Base-by-base conservation (phyloP, 2,113 vertebrate species). In the Stictonetta naevosa region DNA sequence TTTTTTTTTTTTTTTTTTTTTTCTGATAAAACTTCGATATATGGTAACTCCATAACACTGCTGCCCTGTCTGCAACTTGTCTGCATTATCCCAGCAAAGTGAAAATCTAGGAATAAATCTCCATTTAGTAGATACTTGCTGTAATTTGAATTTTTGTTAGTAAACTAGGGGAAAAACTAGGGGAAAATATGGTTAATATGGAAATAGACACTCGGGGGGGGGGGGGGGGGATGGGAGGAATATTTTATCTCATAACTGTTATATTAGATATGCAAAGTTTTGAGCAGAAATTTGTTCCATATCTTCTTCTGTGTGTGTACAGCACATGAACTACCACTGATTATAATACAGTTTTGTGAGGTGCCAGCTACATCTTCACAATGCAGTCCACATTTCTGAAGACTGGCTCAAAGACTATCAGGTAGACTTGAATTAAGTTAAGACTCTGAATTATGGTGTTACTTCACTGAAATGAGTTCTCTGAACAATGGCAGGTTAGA, bases 221-320 rank as follows among this genome's bases (percentile, higher is more conserved):
- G 31, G 31, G 31, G 0, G 16, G 1, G 13, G 34, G 31, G 31
- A 36, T 25, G 34, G 29, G 53, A 31, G 60, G 0, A 7, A 2
- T 21, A 23, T 63, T 64, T 28, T 8, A 4, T 60, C 55, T 58
- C 11, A 4, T 33, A 67, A 11, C 12, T 74, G 16, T 59, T 56
- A 8, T 72, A 4, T 42, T 44, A 34, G 17, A 33, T 17, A 31
- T 0, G 3, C 31, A 58, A 46, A 55, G 11, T 36, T 82, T 74
- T 87, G 42, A 59, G 25, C 33, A 21, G 34, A 40, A 40, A 31
- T 75, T 63, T 23, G 4, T 71, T 66, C 50, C 76, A 6, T 76
- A 22, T 7, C 10, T 86, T 73, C 52, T 82, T 6, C 28, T 82
- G 8, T 60, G 5, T 36, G 20, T 59, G 6, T 36, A 25, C 8